A percentile compares a stretch with the other conserved stretches of the same genome.
Evolutionary conservation across 2,797 vertebrate genomes (phyloP).

Genomic region (Enteromius radiatus): DNA sequence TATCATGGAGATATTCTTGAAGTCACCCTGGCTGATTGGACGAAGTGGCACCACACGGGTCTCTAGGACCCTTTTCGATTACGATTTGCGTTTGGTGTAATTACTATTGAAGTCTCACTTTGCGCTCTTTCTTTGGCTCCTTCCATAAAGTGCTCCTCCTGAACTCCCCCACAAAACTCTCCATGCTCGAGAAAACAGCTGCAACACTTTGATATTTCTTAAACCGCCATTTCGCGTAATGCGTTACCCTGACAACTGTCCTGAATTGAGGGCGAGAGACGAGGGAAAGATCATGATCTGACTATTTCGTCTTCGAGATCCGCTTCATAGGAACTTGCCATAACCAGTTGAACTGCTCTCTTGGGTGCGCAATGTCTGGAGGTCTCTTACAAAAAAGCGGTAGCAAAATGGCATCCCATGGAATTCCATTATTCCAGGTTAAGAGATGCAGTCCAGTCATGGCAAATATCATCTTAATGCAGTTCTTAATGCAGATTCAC

Average conservation of each 20-base stretch:
- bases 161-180: constrained; percentile 65
- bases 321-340: constrained; percentile 14
- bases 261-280: constrained; percentile 48
- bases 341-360: constrained; percentile 13
- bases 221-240: constrained; percentile 75
- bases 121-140: constrained; percentile 77
- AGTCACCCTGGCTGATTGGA: constrained; percentile 83
- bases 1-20: constrained; percentile 92
- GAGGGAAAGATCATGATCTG: constrained; percentile 18
- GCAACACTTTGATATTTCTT: constrained; percentile 86
- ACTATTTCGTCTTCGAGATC: constrained; percentile 1
- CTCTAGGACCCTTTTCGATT: constrained; percentile 75
- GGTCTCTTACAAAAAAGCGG: neutral
- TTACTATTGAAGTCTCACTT: constrained; percentile 97
- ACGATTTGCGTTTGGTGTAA: constrained; percentile 89
- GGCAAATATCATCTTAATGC: neutral
- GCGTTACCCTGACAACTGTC: constrained; percentile 84
- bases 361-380: neutral
- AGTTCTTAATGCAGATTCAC: constrained; percentile 2
- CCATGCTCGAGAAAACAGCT: constrained; percentile 82
- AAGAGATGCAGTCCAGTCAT: neutral
- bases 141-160: constrained; percentile 84
- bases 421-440: neutral
- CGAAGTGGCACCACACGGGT: constrained; percentile 71
- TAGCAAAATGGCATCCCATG: neutral